Base-by-base conservation (phyloP, 2,113 vertebrate species). In the Tachycineta bicolor region DNA sequence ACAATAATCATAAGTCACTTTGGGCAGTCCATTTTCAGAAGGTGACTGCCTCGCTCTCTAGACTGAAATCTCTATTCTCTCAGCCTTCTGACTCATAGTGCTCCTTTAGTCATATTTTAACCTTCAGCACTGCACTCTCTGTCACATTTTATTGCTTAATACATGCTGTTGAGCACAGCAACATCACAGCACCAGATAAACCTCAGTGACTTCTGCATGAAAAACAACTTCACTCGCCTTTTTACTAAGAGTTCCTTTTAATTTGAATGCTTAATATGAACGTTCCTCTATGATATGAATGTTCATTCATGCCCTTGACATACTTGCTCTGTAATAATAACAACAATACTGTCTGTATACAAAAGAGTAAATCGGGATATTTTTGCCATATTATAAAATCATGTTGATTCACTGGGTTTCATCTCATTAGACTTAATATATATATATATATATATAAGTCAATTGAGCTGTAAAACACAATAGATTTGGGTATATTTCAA, bases 81-180 rank as follows among this genome's bases (percentile, higher is more conserved):
- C 83, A 97, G 87, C 92, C 93, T 96, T 84, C 81, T 96, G 96
- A 91, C 78, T 97, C 92, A 83, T 87, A 94, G 86, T 86, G 60
- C 83, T 95, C 93, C 75, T 95, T 95, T 88, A 96, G 83, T 95
- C 80, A 91, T 96, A 78, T 83, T 94, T 96, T 96, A 92, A 95
- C 95, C 91, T 95, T 96, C 93, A 91, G 47, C 86, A 73, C 47
- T 83, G 64, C 71, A 81, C 60, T 75, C 34, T 58, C 76, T 93
- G 75, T 93, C 92, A 91, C 75, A 83, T 85, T 85, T 94, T 91
- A 95, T 62, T 93, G 77, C 81, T 93, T 92, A 91, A 89, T 77
- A 55, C 44, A 46, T 6, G 26, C 52, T 50, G 50, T 59, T 91
- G 64, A 91, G 46, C 55, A 47, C 56, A 83, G 63, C 68, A 87